Conservation (phyloP, 2,113 vertebrate species). For the Genyomyrus donnyi region DNA sequence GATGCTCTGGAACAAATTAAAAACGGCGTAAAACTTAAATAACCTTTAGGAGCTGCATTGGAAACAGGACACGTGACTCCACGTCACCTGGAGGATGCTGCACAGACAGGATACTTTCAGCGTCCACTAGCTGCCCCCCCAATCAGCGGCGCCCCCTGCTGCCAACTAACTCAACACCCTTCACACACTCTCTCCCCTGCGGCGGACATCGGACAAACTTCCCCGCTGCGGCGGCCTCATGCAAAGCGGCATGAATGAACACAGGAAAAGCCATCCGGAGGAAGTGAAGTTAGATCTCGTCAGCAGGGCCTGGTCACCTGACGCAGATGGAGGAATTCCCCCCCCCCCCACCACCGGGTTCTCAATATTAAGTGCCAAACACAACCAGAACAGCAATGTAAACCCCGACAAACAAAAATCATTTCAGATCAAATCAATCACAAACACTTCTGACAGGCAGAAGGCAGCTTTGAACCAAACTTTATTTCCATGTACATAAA, state of each 20-base stretch:
- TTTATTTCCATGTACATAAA: constrained; percentile 13
- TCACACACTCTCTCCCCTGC: background rate
- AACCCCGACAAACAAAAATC: background rate
- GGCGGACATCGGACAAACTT: background rate
- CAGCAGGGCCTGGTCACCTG: background rate
- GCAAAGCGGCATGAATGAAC: background rate
- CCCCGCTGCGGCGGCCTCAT: background rate
- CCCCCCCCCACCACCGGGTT: background rate
- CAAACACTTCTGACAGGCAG: background rate
- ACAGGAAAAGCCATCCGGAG: background rate
- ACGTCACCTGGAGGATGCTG: background rate
- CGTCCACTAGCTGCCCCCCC: too few species aligned
- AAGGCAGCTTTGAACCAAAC: background rate
- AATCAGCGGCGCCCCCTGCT: background rate
- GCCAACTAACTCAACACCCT: background rate
- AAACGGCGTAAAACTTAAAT: background rate
- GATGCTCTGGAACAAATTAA: background rate
- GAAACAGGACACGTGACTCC: background rate
- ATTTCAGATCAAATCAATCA: background rate
- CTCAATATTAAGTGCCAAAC: background rate
- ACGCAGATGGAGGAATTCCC: background rate
- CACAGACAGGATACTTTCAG: background rate
- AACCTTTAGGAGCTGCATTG: background rate
- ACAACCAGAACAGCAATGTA: background rate
- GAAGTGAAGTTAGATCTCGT: background rate